Percentiles rank a stretch among this genome's conserved stretches.
phyloP scores from a whole-genome alignment of 2,797 vertebrate genomes.

The Lycodopsis pacificus region DNA sequence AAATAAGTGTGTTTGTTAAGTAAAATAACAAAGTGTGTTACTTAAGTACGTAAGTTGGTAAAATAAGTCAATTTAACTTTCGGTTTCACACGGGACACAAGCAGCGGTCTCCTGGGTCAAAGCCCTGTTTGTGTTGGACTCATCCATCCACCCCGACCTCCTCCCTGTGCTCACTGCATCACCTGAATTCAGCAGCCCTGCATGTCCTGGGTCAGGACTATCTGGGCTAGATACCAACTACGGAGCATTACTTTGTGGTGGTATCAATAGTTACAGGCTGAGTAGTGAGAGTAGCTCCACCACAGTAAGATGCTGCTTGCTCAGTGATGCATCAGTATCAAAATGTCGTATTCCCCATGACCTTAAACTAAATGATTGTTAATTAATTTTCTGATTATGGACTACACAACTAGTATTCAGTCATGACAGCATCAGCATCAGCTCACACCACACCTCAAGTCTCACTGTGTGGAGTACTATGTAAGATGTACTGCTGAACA shows the following conservation, averaged over 20 bases:
- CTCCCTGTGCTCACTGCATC: no score
- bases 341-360: not conserved
- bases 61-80: not conserved
- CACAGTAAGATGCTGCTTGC: no score
- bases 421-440: slow-evolving; percentile 18
- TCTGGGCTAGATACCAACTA: no score
- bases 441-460: slow-evolving; percentile 21
- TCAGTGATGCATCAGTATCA: not conserved
- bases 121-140: no score
- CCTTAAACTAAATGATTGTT: not conserved
- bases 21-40: not conserved
- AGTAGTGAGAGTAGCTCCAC: not conserved
- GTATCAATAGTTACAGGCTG: no score
- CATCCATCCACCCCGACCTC: no score
- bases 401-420: slow-evolving; percentile 1
- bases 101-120: no score
- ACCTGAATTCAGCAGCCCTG: no score
- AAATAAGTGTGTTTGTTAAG: not conserved
- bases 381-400: not conserved
- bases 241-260: no score
- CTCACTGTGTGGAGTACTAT: not conserved
- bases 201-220: no score
- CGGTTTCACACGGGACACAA: no score
- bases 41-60: no score
- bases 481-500: slow-evolving; percentile 36